phyloP scores from a whole-genome alignment of 2,113 vertebrate species.

The Poecile atricapillus region DNA sequence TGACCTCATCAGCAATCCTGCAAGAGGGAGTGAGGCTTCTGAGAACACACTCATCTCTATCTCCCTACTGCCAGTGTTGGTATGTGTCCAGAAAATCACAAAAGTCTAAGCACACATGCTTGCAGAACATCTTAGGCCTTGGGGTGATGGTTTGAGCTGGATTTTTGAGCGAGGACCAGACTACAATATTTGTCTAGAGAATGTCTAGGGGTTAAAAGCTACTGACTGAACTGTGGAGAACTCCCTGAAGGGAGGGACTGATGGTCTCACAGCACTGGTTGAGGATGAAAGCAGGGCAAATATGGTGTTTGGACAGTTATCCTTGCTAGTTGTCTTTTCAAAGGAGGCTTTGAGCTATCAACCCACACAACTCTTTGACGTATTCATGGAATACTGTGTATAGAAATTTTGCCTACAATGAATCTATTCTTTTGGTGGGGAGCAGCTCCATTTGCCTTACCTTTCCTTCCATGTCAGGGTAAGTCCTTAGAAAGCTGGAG shows the following conservation, averaged over 20 bases:
- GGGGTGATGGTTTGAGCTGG: not conserved
- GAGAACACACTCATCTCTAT: not conserved
- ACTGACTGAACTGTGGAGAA: not conserved
- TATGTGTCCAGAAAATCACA: not conserved
- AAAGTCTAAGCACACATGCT: not conserved
- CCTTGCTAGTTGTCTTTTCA: not conserved
- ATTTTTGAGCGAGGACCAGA: not conserved
- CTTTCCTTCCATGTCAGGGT: not conserved
- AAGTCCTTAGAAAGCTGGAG: not conserved
- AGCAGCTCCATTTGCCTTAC: not conserved
- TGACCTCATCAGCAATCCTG: not conserved
- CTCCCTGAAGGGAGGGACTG: not conserved
- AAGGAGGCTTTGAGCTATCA: not conserved
- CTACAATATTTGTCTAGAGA: not conserved
- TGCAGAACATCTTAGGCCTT: not conserved
- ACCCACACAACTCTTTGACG: accelerated
- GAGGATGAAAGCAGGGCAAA: not conserved
- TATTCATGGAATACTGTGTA: not conserved
- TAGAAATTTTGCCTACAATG: not conserved
- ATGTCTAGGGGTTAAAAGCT: not conserved
- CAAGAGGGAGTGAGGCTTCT: not conserved
- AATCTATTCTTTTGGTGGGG: not conserved
- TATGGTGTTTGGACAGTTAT: not conserved
- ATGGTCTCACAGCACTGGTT: not conserved
- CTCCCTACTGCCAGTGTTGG: not conserved